These are phyloP conservation scores for Anticlea derivata DNA, from an alignment of 2,888 invertebrate species.

Conservation along the genomic window DNA sequence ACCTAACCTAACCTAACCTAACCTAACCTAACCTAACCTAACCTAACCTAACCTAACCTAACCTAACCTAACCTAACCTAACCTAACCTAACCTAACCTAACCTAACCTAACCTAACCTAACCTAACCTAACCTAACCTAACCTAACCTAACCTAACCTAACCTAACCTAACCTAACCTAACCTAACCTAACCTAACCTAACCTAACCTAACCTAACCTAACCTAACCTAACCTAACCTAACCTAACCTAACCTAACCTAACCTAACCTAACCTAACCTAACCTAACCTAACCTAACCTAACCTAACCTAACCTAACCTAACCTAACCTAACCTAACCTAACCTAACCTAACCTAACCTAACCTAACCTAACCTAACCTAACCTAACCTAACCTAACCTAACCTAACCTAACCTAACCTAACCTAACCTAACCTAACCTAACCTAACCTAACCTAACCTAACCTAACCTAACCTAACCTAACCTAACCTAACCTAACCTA, in stretches of 20 bases:
- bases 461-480: no score
- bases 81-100: constrained; percentile 39
- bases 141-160: constrained; percentile 16
- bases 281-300: constrained; percentile 31
- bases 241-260: constrained; percentile 31
- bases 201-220: constrained; percentile 31
- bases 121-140: constrained; percentile 21
- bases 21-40: background rate
- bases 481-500: no score
- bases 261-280: constrained; percentile 31
- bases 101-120: constrained; percentile 24
- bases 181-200: constrained; percentile 18
- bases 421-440: no score
- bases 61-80: constrained; percentile 27
- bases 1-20: constrained; percentile 24
- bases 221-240: constrained; percentile 31
- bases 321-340: constrained; percentile 31
- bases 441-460: no score
- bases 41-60: constrained; percentile 20
- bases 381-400: no score
- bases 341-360: constrained; percentile 31
- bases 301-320: constrained; percentile 31
- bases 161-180: constrained; percentile 19
- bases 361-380: constrained; percentile 31
- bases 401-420: no score